Conservation (phyloP, 2,797 vertebrate species). For the Enteromius mattozi region DNA sequence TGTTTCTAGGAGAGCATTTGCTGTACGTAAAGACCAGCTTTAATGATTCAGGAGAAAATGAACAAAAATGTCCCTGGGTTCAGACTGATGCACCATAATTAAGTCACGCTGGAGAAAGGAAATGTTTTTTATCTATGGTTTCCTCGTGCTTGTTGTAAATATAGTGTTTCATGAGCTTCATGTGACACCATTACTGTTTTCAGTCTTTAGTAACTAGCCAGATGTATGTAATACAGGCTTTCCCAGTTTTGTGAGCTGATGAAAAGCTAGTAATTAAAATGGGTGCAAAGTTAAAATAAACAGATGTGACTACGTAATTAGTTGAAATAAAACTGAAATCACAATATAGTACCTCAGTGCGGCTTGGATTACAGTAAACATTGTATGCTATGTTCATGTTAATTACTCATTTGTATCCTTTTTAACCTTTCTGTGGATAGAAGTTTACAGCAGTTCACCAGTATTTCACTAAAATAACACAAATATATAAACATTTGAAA, state of each 20-base stretch:
- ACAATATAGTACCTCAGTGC: background rate
- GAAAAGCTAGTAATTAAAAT: background rate
- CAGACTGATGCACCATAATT: constrained; percentile 41
- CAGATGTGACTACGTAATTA: background rate
- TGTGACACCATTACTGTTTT: constrained; percentile 11
- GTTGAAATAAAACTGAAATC: background rate
- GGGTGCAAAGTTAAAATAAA: background rate
- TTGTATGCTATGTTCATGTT: background rate
- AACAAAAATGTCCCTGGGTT: constrained; percentile 28
- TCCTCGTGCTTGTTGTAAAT: constrained; percentile 12
- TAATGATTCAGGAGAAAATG: constrained; percentile 44
- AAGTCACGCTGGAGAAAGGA: constrained; percentile 46
- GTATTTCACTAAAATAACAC: background rate
- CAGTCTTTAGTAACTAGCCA: background rate
- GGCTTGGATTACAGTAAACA: background rate
- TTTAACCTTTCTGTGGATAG: background rate
- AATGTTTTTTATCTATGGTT: constrained; percentile 4
- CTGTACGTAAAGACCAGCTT: constrained; percentile 20
- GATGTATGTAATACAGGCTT: background rate
- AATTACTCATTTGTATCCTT: background rate
- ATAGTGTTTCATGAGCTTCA: constrained; percentile 43
- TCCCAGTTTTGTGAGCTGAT: background rate
- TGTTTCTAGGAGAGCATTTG: constrained; percentile 3
- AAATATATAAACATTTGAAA: background rate
- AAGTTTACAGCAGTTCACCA: background rate